phyloP scores from a whole-genome alignment of 1,140 invertebrate genomes.

The Macrobrachium nipponense region DNA sequence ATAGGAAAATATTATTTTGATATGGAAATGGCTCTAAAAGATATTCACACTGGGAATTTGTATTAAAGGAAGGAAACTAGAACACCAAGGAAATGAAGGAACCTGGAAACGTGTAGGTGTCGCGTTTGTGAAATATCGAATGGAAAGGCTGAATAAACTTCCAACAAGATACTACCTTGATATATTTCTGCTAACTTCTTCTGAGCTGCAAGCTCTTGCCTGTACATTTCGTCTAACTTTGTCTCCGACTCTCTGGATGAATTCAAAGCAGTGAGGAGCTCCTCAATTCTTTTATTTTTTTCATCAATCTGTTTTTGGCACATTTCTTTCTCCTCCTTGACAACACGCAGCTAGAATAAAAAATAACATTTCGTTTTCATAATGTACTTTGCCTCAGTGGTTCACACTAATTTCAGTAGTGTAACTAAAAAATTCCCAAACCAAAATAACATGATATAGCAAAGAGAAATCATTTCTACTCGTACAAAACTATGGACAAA shows the following conservation, averaged over 20 bases:
- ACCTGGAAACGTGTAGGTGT: not conserved
- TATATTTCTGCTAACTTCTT: constrained; percentile 47
- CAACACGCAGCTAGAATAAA: constrained; percentile 26
- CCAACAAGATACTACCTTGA: constrained; percentile 30
- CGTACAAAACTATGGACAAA: no score
- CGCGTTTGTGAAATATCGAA: not conserved
- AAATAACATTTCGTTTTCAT: not conserved
- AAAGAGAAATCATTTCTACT: no score
- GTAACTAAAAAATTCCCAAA: not conserved
- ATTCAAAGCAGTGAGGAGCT: constrained; percentile 36
- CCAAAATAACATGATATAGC: no score
- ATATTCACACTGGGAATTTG: no score
- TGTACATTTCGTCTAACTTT: constrained; percentile 41
- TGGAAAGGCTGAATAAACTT: not conserved
- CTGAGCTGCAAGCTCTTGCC: constrained; percentile 43
- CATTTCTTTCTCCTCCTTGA: constrained; percentile 33
- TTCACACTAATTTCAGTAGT: not conserved
- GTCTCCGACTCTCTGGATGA: constrained; percentile 35
- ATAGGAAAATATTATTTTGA: no score
- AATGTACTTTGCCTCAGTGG: not conserved
- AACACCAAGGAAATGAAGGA: no score
- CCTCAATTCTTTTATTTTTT: constrained; percentile 33
- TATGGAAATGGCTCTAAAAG: no score
- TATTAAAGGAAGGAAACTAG: no score
- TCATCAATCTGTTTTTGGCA: constrained; percentile 35